Conservation (phyloP, 2,797 vertebrate species). For the Silurus aristotelis region DNA sequence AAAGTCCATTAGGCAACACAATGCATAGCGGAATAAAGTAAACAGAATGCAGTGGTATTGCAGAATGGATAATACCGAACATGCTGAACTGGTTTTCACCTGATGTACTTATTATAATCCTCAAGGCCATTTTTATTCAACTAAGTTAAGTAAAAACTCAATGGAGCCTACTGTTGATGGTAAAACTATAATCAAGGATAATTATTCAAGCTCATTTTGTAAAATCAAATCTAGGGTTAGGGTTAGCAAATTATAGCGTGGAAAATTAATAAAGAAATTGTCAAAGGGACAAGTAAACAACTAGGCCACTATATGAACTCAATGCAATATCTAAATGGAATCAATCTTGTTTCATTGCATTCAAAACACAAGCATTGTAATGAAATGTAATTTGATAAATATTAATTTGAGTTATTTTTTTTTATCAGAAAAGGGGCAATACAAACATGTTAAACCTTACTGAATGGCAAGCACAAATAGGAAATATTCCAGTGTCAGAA, state of each 20-base stretch:
- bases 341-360: background rate
- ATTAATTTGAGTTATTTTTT: background rate
- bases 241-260: background rate
- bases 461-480: background rate
- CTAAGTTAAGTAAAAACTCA: background rate
- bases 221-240: background rate
- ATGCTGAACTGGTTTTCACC: background rate
- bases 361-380: background rate
- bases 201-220: background rate
- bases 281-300: background rate
- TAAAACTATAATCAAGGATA: background rate
- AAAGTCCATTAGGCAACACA: background rate
- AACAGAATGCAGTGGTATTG: background rate
- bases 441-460: background rate
- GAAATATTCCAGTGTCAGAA: background rate
- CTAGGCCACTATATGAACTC: background rate
- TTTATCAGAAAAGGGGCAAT: background rate
- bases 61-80: background rate
- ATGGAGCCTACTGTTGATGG: background rate
- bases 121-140: background rate
- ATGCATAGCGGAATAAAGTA: background rate
- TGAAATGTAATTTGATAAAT: background rate
- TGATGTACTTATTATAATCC: background rate
- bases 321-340: background rate
- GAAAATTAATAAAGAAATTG: background rate